These are phyloP conservation scores for Choreutis nemorana DNA, from an alignment of 2,888 invertebrate species.

Conservation along the genomic window DNA sequence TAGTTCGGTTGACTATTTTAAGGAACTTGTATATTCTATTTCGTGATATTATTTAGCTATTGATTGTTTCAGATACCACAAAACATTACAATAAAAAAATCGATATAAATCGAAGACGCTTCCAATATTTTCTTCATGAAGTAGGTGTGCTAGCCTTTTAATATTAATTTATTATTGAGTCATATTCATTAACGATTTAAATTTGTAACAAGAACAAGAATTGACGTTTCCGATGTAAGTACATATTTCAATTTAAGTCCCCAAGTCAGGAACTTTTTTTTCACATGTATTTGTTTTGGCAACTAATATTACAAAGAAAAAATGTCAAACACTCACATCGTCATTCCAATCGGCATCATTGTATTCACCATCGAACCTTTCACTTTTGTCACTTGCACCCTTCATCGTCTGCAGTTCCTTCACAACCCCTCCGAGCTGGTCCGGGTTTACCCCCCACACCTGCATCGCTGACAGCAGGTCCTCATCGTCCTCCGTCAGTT, in stretches of 20 bases:
- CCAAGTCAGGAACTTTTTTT: too few species aligned
- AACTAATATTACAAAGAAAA: background rate
- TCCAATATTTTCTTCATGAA: too few species aligned
- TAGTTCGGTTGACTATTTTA: too few species aligned
- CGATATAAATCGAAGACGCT: too few species aligned
- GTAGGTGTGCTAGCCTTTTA: constrained; percentile 2
- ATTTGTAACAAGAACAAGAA: too few species aligned
- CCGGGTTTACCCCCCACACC: constrained; percentile 35
- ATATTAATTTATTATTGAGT: background rate
- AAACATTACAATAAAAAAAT: too few species aligned
- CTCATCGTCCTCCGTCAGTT: constrained; percentile 39
- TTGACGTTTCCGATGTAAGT: too few species aligned
- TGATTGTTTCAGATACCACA: too few species aligned
- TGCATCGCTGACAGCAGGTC: constrained; percentile 41
- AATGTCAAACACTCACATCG: constrained; percentile 35
- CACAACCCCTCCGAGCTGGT: constrained; percentile 35
- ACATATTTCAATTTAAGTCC: too few species aligned
- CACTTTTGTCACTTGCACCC: constrained; percentile 20
- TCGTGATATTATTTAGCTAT: too few species aligned
- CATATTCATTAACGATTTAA: too few species aligned
- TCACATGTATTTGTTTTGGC: background rate
- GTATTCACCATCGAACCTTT: constrained; percentile 25
- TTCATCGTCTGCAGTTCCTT: constrained; percentile 38
- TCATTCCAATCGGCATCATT: constrained; percentile 41
- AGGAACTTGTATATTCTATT: too few species aligned